Evolutionary conservation across 2,113 vertebrate species (phyloP).

Genomic region (Butorides virescens): DNA sequence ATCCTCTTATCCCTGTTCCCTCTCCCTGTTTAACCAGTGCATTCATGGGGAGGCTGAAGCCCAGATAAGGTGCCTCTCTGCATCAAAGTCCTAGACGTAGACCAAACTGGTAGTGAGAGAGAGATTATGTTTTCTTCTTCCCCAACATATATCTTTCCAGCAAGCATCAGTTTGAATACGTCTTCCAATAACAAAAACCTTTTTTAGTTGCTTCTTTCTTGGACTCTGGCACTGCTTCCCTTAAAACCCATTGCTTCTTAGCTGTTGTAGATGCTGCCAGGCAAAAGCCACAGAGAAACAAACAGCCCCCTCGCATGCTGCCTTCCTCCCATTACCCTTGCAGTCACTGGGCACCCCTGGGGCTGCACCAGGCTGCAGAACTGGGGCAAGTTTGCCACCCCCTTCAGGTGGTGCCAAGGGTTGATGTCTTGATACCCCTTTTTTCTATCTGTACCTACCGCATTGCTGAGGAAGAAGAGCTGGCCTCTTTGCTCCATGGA

Average conservation of each 20-base stretch:
- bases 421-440: not conserved
- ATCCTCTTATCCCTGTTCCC: not conserved
- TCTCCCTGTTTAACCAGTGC: not conserved
- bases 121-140: not conserved
- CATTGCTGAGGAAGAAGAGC: not conserved
- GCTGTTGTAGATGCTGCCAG: not conserved
- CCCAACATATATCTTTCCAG: not conserved
- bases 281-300: not conserved
- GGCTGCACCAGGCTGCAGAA: not conserved
- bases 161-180: not conserved
- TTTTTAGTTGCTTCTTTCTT: not conserved
- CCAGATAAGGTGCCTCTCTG: not conserved
- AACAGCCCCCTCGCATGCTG: not conserved
- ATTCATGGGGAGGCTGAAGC: not conserved
- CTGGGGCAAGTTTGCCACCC: rapidly evolving
- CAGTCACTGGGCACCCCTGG: not conserved
- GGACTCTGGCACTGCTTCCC: not conserved
- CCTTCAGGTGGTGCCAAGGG: not conserved
- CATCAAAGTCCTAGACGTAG: not conserved
- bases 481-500: not conserved
- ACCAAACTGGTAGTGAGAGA: not conserved
- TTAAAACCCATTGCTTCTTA: not conserved
- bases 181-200: not conserved
- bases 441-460: not conserved
- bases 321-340: too few species aligned